Percentiles rank a stretch among this genome's conserved stretches.
Evolutionary conservation across 1,140 invertebrate genomes (phyloP).

Genomic region (Palaemon carinicauda): DNA sequence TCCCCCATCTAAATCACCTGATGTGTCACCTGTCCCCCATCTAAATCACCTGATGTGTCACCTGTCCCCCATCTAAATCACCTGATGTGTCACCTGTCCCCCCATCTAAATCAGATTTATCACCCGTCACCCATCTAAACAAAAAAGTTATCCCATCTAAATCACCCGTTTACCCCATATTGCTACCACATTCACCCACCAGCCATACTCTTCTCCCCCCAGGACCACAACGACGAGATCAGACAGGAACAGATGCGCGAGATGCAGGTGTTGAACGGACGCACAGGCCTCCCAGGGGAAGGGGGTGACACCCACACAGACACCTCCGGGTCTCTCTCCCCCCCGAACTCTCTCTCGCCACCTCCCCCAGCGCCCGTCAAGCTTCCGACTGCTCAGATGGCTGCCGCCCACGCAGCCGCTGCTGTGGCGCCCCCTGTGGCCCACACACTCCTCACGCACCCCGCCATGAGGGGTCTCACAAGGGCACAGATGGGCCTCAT

Average conservation of each 20-base stretch:
- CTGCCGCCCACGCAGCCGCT: neutral
- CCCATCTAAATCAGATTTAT: too few species aligned
- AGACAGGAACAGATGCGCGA: conserved; percentile 65
- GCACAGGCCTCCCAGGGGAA: conserved; percentile 9
- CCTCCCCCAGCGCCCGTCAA: conserved; percentile 47
- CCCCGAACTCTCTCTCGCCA: conserved; percentile 37
- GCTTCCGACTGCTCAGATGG: conserved; percentile 29
- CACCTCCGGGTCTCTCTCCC: conserved; percentile 52
- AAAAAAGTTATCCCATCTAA: too few species aligned
- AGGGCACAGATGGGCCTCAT: conserved; percentile 55
- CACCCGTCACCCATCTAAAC: too few species aligned
- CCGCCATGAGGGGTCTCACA: conserved; percentile 53
- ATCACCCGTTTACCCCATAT: too few species aligned
- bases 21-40: too few species aligned
- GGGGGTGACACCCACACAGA: conserved; percentile 51
- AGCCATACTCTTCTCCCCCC: neutral
- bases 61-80: too few species aligned
- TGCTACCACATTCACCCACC: neutral
- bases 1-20: too few species aligned
- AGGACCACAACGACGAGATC: conserved; percentile 67
- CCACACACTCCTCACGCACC: conserved; percentile 38
- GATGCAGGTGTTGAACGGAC: conserved; percentile 63
- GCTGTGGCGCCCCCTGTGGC: conserved; percentile 12
- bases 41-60: too few species aligned
- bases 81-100: too few species aligned